phyloP scores from a whole-genome alignment of 2,888 invertebrate genomes.

The Himalopsyche japonica region DNA sequence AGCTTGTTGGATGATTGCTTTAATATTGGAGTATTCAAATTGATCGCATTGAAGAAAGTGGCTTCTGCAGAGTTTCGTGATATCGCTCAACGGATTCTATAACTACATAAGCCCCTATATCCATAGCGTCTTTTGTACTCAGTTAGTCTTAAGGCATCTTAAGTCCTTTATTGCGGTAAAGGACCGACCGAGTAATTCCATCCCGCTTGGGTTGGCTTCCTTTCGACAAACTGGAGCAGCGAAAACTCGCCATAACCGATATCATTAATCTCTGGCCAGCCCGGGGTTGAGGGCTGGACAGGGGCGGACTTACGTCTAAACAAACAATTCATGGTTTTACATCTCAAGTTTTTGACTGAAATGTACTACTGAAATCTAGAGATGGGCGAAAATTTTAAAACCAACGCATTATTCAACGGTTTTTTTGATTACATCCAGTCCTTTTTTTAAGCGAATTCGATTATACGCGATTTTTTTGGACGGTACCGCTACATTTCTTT shows the following conservation, averaged over 20 bases:
- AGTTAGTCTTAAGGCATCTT: not conserved
- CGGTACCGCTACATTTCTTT: too few relatives aligned
- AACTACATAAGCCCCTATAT: not conserved
- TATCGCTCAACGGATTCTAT: not conserved
- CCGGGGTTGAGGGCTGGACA: not conserved
- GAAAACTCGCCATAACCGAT: constrained; percentile 12
- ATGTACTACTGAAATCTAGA: too few relatives aligned
- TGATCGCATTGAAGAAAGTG: too few relatives aligned
- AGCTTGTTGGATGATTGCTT: too few relatives aligned
- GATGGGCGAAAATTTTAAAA: too few relatives aligned
- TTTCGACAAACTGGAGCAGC: constrained; percentile 19
- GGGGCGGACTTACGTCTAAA: not conserved
- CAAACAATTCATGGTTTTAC: not conserved
- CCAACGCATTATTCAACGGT: too few relatives aligned
- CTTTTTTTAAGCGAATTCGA: too few relatives aligned
- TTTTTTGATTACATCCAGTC: too few relatives aligned
- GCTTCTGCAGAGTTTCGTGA: not conserved
- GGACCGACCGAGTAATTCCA: not conserved
- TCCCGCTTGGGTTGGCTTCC: constrained; percentile 10
- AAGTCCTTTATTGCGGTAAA: not conserved
- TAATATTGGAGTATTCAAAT: too few relatives aligned
- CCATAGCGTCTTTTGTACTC: not conserved
- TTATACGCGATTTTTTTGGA: too few relatives aligned
- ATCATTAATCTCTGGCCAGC: constrained; percentile 21
- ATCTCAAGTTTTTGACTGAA: not conserved